Conservation (phyloP, 1,140 invertebrate genomes). For the Zaprionus nigranus region DNA sequence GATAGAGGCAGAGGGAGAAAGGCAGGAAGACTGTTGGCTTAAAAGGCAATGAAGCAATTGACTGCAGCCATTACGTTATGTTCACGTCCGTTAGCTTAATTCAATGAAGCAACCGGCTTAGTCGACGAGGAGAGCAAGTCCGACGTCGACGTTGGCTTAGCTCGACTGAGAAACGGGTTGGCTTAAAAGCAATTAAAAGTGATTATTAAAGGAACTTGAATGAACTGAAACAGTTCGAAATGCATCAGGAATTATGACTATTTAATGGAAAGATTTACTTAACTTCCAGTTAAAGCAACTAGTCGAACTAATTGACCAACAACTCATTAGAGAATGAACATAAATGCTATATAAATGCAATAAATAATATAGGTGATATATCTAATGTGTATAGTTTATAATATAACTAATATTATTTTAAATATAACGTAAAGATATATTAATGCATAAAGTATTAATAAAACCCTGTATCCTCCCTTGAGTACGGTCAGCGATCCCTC, state of each 20-base stretch:
- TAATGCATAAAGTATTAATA: too few relatives aligned
- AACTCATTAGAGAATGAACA: background rate
- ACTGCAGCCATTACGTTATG: conserved; percentile 38
- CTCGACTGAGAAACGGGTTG: background rate
- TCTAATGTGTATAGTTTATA: too few relatives aligned
- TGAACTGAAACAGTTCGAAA: conserved; percentile 18
- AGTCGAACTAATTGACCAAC: too few relatives aligned
- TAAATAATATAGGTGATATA: too few relatives aligned
- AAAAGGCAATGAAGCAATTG: conserved; percentile 47
- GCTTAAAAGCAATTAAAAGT: conserved; percentile 35
- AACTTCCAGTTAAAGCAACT: background rate
- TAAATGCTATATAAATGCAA: too few relatives aligned
- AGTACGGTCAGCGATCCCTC: too few relatives aligned
- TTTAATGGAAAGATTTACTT: conserved; percentile 1
- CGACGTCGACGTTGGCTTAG: background rate
- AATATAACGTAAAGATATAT: too few relatives aligned
- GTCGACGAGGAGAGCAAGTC: background rate
- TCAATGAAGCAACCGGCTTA: conserved; percentile 63
- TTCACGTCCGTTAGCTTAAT: conserved; percentile 67
- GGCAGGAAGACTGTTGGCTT: conserved; percentile 8
- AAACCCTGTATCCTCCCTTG: too few relatives aligned
- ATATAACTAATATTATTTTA: too few relatives aligned
- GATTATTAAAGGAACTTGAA: conserved; percentile 29
- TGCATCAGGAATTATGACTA: conserved; percentile 15
- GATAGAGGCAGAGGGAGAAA: background rate